These are phyloP conservation scores for Arothron firmamentum DNA, from an alignment of 2,113 vertebrate genomes.

Conservation along the genomic window DNA sequence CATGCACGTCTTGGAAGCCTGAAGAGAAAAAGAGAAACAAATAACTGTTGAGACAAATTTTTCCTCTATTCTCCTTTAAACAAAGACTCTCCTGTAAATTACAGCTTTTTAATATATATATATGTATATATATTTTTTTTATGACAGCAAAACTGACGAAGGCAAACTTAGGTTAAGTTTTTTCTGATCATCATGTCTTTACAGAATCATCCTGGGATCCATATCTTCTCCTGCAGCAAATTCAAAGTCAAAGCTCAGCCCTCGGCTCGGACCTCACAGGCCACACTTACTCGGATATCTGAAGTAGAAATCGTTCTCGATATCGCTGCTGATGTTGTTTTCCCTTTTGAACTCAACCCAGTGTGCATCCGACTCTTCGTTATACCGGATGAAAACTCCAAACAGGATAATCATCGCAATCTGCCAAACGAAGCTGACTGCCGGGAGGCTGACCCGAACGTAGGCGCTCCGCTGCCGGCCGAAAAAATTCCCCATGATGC, in stretches of 20 bases:
- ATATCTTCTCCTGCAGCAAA: too few relatives aligned
- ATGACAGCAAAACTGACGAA: too few relatives aligned
- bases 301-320: conserved; percentile 95
- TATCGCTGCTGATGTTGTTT: conserved; percentile 78
- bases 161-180: too few relatives aligned
- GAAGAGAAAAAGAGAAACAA: conserved; percentile 8
- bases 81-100: too few relatives aligned
- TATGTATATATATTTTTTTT: too few relatives aligned
- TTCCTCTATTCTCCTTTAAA: not conserved
- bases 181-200: too few relatives aligned
- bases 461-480: conserved; percentile 75
- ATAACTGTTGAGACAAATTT: not conserved
- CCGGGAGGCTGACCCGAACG: conserved; percentile 83
- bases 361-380: conserved; percentile 68
- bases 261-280: too few relatives aligned
- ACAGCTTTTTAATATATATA: too few relatives aligned
- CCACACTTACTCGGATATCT: conserved; percentile 93
- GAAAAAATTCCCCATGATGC: conserved; percentile 66
- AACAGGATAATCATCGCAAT: conserved; percentile 87
- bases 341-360: conserved; percentile 66
- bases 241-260: too few relatives aligned
- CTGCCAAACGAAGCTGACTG: conserved; percentile 84
- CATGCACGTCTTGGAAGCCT: conserved; percentile 97
- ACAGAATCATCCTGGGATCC: too few relatives aligned
- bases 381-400: conserved; percentile 87